Evolutionary conservation across 2,797 vertebrate species (phyloP).

Genomic region (Thunnus albacares): DNA sequence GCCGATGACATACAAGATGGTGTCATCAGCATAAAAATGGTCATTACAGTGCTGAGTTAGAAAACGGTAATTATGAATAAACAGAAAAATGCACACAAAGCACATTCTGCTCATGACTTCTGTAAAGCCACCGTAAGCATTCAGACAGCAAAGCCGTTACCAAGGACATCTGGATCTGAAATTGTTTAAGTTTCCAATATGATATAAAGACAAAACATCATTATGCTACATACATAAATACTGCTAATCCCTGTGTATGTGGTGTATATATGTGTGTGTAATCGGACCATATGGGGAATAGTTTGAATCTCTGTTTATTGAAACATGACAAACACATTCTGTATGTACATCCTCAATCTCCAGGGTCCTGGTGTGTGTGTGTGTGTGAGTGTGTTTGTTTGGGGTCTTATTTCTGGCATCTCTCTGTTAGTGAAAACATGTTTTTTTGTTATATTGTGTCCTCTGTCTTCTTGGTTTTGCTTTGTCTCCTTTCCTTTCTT

Average conservation of each 20-base stretch:
- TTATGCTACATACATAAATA: not conserved
- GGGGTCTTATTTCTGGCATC: not conserved
- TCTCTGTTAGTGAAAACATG: slow-evolving; percentile 26
- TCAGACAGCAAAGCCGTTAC: not conserved
- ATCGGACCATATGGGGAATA: not conserved
- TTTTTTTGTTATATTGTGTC: slow-evolving; percentile 11
- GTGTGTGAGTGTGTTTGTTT: slow-evolving; percentile 9
- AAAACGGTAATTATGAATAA: no score
- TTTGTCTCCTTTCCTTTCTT: not conserved
- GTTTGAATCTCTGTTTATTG: not conserved
- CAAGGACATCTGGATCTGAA: not conserved
- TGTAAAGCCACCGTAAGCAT: not conserved
- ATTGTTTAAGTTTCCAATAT: not conserved
- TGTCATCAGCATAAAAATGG: no score
- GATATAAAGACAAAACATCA: not conserved
- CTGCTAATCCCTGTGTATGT: not conserved
- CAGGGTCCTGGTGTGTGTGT: not conserved
- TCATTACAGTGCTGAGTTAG: no score
- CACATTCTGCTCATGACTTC: not conserved
- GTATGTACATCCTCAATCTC: not conserved
- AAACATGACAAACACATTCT: slow-evolving; percentile 8
- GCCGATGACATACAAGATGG: no score
- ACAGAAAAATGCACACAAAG: not conserved
- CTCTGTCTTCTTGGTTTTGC: not conserved
- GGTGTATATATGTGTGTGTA: not conserved